Evolutionary conservation across 2,113 vertebrate species (phyloP).

Genomic region (Sorex fumeus): DNA sequence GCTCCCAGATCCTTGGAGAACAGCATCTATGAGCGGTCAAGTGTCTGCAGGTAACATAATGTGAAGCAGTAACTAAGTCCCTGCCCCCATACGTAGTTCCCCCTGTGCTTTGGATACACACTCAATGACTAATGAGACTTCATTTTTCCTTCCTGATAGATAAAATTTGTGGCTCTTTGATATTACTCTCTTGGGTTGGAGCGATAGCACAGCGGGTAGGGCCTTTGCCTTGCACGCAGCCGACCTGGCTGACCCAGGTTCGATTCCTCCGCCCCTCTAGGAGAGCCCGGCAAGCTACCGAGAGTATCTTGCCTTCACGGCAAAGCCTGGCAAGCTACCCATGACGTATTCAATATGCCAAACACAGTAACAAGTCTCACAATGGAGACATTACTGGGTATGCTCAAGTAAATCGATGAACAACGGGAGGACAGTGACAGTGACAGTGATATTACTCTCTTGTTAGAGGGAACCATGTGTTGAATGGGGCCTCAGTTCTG

Average conservation of each 20-base stretch:
- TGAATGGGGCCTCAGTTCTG: slow-evolving; percentile 20
- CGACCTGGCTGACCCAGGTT: too few species aligned
- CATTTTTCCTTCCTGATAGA: not conserved
- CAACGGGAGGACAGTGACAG: too few species aligned
- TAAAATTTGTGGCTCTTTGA: slow-evolving; percentile 48
- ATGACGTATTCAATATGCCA: too few species aligned
- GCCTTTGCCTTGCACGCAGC: too few species aligned
- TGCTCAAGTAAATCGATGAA: too few species aligned
- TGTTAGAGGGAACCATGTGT: not conserved
- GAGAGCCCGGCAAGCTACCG: too few species aligned
- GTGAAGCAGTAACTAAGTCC: not conserved
- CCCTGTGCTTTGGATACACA: not conserved
- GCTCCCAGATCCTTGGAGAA: not conserved
- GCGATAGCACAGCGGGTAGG: too few species aligned
- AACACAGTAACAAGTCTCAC: too few species aligned
- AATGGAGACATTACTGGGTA: too few species aligned
- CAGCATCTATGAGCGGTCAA: not conserved
- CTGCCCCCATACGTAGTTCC: not conserved
- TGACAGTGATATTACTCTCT: slow-evolving; percentile 3
- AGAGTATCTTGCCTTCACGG: too few species aligned
- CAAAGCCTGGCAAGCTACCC: too few species aligned
- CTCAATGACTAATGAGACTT: not conserved
- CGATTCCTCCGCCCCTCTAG: too few species aligned
- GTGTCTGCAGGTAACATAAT: not conserved
- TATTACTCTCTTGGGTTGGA: not conserved